Base-by-base conservation (phyloP, 2,888 invertebrate genomes). In the Epicampocera succincta region DNA sequence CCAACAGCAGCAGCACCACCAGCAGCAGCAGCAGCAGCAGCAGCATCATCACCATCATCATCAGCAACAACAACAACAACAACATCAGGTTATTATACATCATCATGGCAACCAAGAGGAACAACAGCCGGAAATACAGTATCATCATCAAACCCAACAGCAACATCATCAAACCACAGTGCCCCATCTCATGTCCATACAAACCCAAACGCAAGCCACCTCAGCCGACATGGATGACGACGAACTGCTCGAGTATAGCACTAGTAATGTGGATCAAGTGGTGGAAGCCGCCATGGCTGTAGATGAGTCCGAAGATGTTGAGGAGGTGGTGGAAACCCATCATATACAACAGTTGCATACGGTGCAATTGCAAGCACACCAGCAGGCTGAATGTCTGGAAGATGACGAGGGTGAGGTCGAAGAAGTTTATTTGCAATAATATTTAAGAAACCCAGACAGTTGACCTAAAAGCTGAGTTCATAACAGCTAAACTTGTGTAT, bases 381-480 rank as follows among this genome's bases (percentile, higher is more conserved):
- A 88, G 58, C 87, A 87, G 42, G 87, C 88, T 17, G 86, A 85
- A 52, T 86, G 86, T 76, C 76, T 84, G 48, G 84, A 81, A 19
- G 85, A 83, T 52, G 88, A 89, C 52, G 88, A 89, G 40, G 87
- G 87, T 52, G 84, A 85, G 56, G 89, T 89, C 29, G 89, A 89
- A 75, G 89, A 89, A 63, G 89, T 89, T 60, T 89, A 89, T 85
- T 85, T 89, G 79, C 73, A 81, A 80, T 76, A 76, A 74, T 46
- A 11, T 44, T 68, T 38, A 65, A 44, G 13, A 21, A 40, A 1
- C 6, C 29, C 29, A 29, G 40, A 66, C 33, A 33, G 9, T 33
- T 33, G 15, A 9, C 17, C 5, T 42, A 42, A 17, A 42, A 17
- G 11, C 9, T 19, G 12, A 3, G 8, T 19, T n/a, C 52, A 1